These are phyloP conservation scores for Nibea coibor DNA, from an alignment of 2,113 vertebrate genomes.

Conservation along the genomic window DNA sequence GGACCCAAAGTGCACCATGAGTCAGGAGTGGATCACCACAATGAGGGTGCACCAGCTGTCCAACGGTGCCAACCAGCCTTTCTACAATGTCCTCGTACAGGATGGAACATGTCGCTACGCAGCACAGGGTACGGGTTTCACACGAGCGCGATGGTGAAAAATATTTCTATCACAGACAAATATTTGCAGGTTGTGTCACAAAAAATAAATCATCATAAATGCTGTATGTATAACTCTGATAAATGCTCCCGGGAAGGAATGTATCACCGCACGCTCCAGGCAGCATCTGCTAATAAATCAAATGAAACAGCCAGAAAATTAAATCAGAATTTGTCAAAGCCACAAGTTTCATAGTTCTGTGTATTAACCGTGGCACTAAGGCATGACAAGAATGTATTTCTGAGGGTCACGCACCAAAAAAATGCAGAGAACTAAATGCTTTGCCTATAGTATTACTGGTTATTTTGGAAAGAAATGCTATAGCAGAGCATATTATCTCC, in stretches of 20 bases:
- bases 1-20: conserved; percentile 98
- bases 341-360: neutral
- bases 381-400: neutral
- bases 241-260: neutral
- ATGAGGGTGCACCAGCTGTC: conserved; percentile 96
- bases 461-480: neutral
- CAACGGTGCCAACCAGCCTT: conserved; percentile 92
- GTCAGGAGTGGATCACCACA: conserved; percentile 95
- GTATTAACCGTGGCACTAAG: neutral
- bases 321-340: neutral
- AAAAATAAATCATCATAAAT: neutral
- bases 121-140: conserved; percentile 88
- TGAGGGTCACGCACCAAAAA: neutral
- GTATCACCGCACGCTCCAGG: neutral
- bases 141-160: neutral
- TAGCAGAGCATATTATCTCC: neutral
- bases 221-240: neutral
- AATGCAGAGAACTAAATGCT: neutral
- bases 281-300: neutral
- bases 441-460: neutral
- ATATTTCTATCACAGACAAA: no score
- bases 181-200: neutral
- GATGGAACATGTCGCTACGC: conserved; percentile 96
- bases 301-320: neutral
- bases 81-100: conserved; percentile 96